Conservation (phyloP, 2,797 vertebrate genomes). For the Sebastes cheni region DNA sequence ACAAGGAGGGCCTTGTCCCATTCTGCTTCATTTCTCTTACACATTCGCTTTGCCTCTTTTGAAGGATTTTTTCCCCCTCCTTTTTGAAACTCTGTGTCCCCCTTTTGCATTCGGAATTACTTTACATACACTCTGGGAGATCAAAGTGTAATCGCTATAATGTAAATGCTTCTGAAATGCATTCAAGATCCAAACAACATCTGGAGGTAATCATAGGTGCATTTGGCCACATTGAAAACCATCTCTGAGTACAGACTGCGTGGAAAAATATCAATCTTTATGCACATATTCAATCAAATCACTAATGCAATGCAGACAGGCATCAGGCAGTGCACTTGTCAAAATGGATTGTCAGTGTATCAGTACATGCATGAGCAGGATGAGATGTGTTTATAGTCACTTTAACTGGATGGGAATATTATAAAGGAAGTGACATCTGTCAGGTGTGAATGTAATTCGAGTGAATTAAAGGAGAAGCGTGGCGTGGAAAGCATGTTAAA, state of each 20-base stretch:
- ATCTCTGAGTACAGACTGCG: not conserved
- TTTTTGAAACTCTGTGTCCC: not conserved
- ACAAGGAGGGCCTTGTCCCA: constrained; percentile 46
- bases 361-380: not conserved
- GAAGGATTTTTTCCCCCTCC: not conserved
- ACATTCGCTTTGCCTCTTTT: not conserved
- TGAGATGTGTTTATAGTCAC: not conserved
- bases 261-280: not conserved
- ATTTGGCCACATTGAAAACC: not conserved
- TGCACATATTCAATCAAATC: not conserved
- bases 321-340: not conserved
- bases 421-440: not conserved
- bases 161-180: not conserved
- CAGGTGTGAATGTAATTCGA: constrained; percentile 30
- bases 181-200: not conserved
- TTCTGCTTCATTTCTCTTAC: constrained; percentile 13
- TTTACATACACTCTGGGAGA: not conserved
- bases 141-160: not conserved
- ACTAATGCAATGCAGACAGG: not conserved
- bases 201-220: not conserved
- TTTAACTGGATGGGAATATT: not conserved
- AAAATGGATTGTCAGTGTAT: not conserved
- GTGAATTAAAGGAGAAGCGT: constrained; percentile 5
- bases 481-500: constrained; percentile 21
- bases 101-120: not conserved